phyloP scores from a whole-genome alignment of 1,140 invertebrate species.

The Panulirus ornatus region DNA sequence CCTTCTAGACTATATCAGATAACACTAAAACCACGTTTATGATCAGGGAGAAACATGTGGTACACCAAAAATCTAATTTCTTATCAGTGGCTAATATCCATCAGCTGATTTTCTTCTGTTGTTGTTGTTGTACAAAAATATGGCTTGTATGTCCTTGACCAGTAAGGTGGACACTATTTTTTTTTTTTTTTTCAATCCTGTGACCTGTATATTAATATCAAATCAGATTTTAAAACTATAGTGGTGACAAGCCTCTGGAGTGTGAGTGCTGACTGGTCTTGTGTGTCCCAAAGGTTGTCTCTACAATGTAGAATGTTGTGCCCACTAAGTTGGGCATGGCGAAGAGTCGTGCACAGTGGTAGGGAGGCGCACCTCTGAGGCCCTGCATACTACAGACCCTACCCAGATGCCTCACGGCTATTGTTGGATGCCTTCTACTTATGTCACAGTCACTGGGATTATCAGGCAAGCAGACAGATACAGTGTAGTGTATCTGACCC shows the following conservation, averaged over 20 bases:
- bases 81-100: no score
- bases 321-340: not conserved
- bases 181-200: no score
- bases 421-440: not conserved
- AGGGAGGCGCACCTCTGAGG: not conserved
- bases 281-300: not conserved
- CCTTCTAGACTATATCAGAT: no score
- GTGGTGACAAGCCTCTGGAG: not conserved
- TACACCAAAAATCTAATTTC: no score
- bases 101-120: no score
- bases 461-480: not conserved
- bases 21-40: no score
- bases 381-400: not conserved
- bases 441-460: not conserved
- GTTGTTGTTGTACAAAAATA: no score
- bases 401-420: not conserved
- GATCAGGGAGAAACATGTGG: no score
- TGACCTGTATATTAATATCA: no score
- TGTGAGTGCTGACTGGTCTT: not conserved
- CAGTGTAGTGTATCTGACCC: not conserved
- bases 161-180: no score
- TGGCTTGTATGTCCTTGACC: no score
- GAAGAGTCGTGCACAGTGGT: conserved; percentile 30
- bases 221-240: no score
- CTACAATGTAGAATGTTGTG: conserved; percentile 2